A percentile compares a stretch with the other conserved stretches of the same genome.
These are phyloP conservation scores for Chondrosia reniformis DNA, from an alignment of 37 sponge, comb jelly and placozoan species.

Conservation along the genomic window DNA sequence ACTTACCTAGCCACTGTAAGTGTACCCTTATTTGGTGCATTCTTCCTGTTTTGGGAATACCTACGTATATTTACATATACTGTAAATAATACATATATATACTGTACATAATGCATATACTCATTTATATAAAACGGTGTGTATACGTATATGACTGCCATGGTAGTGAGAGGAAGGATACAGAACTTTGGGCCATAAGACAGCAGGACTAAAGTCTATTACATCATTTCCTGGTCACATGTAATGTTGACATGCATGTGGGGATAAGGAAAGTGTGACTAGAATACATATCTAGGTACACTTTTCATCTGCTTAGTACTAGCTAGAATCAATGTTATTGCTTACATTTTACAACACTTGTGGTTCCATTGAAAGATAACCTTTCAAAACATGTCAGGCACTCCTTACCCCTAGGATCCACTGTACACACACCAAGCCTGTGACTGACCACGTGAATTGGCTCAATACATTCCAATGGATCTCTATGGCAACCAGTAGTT, in stretches of 20 bases:
- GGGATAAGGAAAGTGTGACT: not conserved
- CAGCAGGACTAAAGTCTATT: too few species aligned
- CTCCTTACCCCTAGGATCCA: constrained; percentile 66
- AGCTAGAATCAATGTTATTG: not conserved
- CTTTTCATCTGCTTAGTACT: not conserved
- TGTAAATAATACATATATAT: too few species aligned
- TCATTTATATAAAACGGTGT: not conserved
- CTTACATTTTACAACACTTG: constrained; percentile 82
- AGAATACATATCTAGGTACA: not conserved
- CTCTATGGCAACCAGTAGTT: constrained; percentile 21
- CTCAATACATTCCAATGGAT: constrained; percentile 69
- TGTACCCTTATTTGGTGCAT: constrained; percentile 94
- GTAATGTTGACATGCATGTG: too few species aligned
- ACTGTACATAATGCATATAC: not conserved
- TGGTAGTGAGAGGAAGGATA: too few species aligned
- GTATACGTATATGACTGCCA: not conserved
- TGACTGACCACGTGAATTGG: constrained; percentile 80
- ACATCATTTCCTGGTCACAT: too few species aligned
- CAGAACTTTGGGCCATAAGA: too few species aligned
- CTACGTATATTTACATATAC: constrained; percentile 15
- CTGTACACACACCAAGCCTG: constrained; percentile 82
- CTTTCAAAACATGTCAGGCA: constrained; percentile 72
- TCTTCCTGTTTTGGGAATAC: constrained; percentile 79
- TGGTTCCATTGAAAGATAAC: constrained; percentile 68
- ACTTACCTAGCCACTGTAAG: constrained; percentile 80